Evolutionary conservation across 2,113 vertebrate species (phyloP), one percentile per base, ranked within the genome.

Genomic region (Cepphus grylle): DNA sequence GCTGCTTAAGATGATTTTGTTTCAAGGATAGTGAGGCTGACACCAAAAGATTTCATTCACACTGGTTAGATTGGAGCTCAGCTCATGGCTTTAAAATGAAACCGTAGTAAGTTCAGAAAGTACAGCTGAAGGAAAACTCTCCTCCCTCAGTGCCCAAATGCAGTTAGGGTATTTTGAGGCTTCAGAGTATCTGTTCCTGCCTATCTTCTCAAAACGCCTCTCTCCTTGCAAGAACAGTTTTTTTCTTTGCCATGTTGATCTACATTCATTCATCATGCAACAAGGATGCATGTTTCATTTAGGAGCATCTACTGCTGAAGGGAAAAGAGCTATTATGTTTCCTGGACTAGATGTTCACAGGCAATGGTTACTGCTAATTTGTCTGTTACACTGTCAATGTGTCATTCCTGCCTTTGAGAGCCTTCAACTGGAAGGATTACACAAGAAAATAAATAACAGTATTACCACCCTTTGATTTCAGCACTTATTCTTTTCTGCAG

Each of bases 391-490:
- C 50, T 91, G 89, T 81, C 87, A 96, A 7, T 17, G 56, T 88
- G 63, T 83, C 78, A 77, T n/a, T 71, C 45, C 67, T 92, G 89
- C 70, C 56, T 87, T 79, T 80, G 53, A 93, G 40, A 88, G 47
- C 69, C 49, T 91, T 81, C 90, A 84, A 95, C 73, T 84, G 69
- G 65, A 96, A 88, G 27, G 52, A 86, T 81, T 66, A 93, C 32
- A 72, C n/a, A 80, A 61, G 84, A 88, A 96, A 94, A 97, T 94
- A 97, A 97, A 86, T 93, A 94, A 94, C 81, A 87, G 87, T 74
- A 87, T 93, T 82, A 95, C 91, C 70, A 96, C 78, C 81, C 87
- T 83, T 88, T 93, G 89, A 93, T 97, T 97, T 96, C 94, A 97
- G 93, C 95, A 97, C 97, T 97, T 87, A 95, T 59, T 95, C 81